Conservation (phyloP, 2,797 vertebrate species). For the Megaceryle alcyon region DNA sequence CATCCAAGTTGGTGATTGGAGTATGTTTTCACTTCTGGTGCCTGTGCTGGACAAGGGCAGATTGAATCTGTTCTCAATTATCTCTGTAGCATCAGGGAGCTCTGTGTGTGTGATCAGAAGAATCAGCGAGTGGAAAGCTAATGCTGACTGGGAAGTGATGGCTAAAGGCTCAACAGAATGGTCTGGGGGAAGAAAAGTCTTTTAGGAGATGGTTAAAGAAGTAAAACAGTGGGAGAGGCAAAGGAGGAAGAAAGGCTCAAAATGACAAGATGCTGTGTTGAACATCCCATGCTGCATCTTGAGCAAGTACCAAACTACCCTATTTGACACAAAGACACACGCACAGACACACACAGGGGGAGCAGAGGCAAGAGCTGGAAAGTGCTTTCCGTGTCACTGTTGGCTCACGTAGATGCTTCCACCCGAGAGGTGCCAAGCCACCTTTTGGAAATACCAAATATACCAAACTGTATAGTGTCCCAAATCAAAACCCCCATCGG, state of each 20-base stretch:
- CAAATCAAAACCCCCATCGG: neutral
- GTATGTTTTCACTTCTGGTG: neutral
- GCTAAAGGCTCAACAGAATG: neutral
- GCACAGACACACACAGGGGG: neutral
- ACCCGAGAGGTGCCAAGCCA: neutral
- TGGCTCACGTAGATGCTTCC: neutral
- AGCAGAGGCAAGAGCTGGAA: conserved; percentile 29
- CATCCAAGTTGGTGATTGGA: neutral
- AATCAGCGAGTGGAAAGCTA: neutral
- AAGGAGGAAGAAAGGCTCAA: neutral
- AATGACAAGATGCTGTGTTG: neutral
- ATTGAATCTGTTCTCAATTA: neutral
- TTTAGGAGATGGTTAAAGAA: neutral
- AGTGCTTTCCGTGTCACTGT: neutral
- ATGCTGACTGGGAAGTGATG: neutral
- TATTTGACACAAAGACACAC: neutral
- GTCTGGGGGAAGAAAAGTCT: neutral
- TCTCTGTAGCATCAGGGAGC: neutral
- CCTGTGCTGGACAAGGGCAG: neutral
- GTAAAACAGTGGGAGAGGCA: neutral
- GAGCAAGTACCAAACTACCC: neutral
- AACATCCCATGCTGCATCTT: neutral
- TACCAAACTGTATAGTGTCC: neutral
- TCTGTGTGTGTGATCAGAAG: neutral
- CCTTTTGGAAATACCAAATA: neutral